phyloP scores from a whole-genome alignment of 1,140 invertebrate species.

The Cydia strobilella region DNA sequence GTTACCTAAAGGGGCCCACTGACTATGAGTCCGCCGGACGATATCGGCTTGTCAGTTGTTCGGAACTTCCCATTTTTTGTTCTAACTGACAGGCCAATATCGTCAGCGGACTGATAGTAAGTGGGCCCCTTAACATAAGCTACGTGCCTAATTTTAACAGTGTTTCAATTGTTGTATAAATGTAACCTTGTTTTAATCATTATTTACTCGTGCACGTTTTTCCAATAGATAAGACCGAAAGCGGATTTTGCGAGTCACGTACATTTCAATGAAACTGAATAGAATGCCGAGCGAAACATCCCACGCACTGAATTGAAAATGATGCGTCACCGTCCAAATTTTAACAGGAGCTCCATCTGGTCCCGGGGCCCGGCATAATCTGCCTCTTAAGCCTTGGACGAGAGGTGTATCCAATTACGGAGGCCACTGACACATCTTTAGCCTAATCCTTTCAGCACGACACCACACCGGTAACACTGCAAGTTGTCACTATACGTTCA shows the following conservation, averaged over 20 bases:
- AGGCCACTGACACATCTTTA: constrained; percentile 9
- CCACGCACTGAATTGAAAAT: constrained; percentile 54
- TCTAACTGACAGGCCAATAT: no score
- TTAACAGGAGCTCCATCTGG: constrained; percentile 38
- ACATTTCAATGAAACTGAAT: constrained; percentile 60
- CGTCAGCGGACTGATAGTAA: no score
- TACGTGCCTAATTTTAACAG: neutral
- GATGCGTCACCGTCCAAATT: constrained; percentile 43
- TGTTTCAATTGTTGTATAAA: neutral
- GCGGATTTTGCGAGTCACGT: constrained; percentile 69
- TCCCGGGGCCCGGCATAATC: constrained; percentile 4
- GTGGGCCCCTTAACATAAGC: no score
- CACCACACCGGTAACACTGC: neutral
- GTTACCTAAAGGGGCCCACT: no score
- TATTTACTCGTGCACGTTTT: neutral
- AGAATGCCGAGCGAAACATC: constrained; percentile 44
- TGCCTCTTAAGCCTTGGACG: constrained; percentile 12
- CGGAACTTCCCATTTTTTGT: no score
- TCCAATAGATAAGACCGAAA: constrained; percentile 56
- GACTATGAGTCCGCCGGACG: no score
- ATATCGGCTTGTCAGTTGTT: no score
- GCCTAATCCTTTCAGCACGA: constrained; percentile 31
- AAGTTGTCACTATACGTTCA: neutral
- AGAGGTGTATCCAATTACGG: constrained; percentile 21
- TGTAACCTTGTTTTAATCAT: neutral